phyloP scores from a whole-genome alignment of 2,888 invertebrate species.

The Sturmia bella region DNA sequence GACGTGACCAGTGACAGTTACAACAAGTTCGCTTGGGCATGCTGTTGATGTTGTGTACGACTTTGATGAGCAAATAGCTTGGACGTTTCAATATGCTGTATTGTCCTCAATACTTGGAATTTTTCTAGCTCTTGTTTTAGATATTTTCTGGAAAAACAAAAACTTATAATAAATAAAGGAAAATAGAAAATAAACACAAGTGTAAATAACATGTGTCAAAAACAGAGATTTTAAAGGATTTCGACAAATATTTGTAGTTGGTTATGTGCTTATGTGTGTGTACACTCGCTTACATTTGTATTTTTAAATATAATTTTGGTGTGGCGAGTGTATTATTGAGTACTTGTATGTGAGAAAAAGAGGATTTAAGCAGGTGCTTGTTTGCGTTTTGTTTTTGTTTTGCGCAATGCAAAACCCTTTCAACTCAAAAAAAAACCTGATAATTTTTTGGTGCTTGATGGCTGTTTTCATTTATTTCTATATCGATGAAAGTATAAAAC shows the following conservation, averaged over 20 bases:
- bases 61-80: slow-evolving; percentile 29
- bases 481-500: no score
- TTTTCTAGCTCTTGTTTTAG: slow-evolving; percentile 27
- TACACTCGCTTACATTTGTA: no score
- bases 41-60: slow-evolving; percentile 2
- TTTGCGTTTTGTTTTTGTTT: no score
- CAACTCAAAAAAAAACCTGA: no score
- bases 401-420: no score
- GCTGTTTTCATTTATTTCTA: no score
- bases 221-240: slow-evolving; percentile 41
- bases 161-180: background rate
- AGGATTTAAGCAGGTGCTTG: no score
- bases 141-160: slow-evolving; percentile 36
- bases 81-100: background rate
- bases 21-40: slow-evolving; percentile 37
- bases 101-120: slow-evolving; percentile 20
- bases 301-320: no score
- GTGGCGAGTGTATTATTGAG: no score
- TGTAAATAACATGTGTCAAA: slow-evolving; percentile 24
- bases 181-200: background rate
- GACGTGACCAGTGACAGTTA: slow-evolving; percentile 53
- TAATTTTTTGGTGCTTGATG: no score
- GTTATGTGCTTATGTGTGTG: background rate
- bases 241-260: background rate
- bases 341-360: no score